phyloP scores from a whole-genome alignment of 1,140 invertebrate species.

The Drosophila seguyi region DNA sequence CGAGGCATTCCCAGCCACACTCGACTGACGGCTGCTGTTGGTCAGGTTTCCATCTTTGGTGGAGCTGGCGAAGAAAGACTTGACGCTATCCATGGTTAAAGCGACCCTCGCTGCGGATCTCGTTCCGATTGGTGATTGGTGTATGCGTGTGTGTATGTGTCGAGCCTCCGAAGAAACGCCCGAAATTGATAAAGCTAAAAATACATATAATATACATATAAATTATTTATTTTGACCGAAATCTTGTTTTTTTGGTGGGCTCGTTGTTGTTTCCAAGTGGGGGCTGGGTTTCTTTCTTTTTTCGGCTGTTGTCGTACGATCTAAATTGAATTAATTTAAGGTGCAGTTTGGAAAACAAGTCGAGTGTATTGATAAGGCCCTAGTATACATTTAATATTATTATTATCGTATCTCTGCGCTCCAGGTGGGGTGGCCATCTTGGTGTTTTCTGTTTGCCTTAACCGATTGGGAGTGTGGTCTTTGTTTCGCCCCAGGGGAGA shows the following conservation, averaged over 20 bases:
- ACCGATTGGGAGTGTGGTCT: constrained; percentile 8
- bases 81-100: constrained; percentile 71
- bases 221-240: constrained; percentile 61
- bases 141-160: constrained; percentile 25
- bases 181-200: constrained; percentile 79
- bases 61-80: constrained; percentile 69
- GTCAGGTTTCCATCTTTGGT: constrained; percentile 65
- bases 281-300: constrained; percentile 9
- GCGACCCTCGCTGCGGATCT: constrained; percentile 44
- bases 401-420: constrained; percentile 31
- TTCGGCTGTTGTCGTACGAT: constrained; percentile 39
- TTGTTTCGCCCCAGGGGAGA: neutral
- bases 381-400: constrained; percentile 4
- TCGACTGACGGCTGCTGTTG: constrained; percentile 60
- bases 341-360: constrained; percentile 37
- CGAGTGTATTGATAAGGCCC: constrained; percentile 35
- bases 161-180: constrained; percentile 68
- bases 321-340: constrained; percentile 40
- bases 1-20: constrained; percentile 28
- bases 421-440: constrained; percentile 33
- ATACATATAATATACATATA: constrained; percentile 56
- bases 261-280: constrained; percentile 37
- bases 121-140: constrained; percentile 20
- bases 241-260: constrained; percentile 57
- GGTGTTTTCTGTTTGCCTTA: constrained; percentile 30